Evolutionary conservation across 2,113 vertebrate species (phyloP), one percentile per base, ranked within the genome.

Genomic region (Psittacara wagleri): DNA sequence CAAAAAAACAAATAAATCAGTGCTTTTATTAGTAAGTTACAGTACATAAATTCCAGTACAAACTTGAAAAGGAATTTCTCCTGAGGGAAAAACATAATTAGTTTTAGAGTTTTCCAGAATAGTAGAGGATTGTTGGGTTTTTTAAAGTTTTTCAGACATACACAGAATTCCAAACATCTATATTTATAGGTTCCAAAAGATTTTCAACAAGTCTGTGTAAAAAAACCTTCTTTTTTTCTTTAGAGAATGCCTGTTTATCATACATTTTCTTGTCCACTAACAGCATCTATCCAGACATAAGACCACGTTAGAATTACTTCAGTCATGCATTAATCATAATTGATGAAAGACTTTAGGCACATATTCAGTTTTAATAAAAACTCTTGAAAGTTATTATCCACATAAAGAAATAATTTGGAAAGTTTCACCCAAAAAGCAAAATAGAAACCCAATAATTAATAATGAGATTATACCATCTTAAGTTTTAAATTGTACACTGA

Each of bases 291-390:
- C 88, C 94, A 95, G 94, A 90, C 86, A 95, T 37, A 91, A 75
- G 80, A 81, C 66, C 74, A 59, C 3, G n/a, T 91, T 94, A 96
- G 77, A 93, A 94, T 89, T 96, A 92, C 57, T 96, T 92, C 91
- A 94, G 91, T 80, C 37, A 46, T 63, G 66, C 15, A 91, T 96
- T 95, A 96, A 96, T 96, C 92, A 95, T 22, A 96, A 86, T 1
- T 89, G 94, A 94, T 69, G 96, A 96, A 96, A 96, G 95, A 95
- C 77, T 96, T 94, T 13, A 95, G 95, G 94, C 94, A 96, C 87
- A 44, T 69, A 85, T 80, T 97, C 94, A 94, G 81, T 96, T 94
- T 93, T 96, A 97, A 96, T 95, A 95, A 97, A 96, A 95, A 76
- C 83, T 87, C 88, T 73, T 89, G 86, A 91, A 97, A 92, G 88